A percentile compares a stretch with the other conserved stretches of the same genome.
These are phyloP conservation scores for Muscicapa comitata DNA, from an alignment of 2,797 vertebrate genomes.

Conservation along the genomic window DNA sequence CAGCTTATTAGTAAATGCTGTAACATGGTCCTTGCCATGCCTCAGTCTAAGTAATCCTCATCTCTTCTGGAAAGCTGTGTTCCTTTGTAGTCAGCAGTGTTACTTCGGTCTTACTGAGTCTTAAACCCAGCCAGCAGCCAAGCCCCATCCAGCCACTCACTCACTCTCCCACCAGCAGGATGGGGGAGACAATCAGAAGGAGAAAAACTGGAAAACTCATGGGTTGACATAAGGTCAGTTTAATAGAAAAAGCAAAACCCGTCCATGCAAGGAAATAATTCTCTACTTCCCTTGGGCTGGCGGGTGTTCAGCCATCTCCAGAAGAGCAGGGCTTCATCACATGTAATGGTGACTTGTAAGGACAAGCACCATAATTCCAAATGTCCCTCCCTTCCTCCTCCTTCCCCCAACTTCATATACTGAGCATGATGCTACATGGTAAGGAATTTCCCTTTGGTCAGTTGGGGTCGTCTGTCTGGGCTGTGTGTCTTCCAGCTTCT, in stretches of 20 bases:
- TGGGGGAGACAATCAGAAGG: rapidly evolving
- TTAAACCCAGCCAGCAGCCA: not conserved
- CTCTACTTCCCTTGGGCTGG: not conserved
- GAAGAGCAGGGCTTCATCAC: not conserved
- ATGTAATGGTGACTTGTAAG: rapidly evolving
- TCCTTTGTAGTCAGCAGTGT: not conserved
- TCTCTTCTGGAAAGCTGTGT: not conserved
- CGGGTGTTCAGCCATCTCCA: not conserved
- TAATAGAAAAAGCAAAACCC: not conserved
- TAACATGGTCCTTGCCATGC: not conserved
- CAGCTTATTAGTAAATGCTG: not conserved
- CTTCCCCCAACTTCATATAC: not conserved
- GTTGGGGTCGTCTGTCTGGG: not conserved
- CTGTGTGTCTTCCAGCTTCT: not conserved
- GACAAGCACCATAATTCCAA: not conserved
- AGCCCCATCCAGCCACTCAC: rapidly evolving
- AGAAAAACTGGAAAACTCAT: not conserved
- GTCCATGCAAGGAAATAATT: not conserved
- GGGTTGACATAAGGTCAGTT: not conserved
- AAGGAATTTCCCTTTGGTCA: not conserved
- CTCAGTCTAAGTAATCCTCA: not conserved
- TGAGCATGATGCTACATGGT: not conserved
- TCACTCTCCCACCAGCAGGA: not conserved
- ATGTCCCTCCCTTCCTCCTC: not conserved
- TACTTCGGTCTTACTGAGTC: not conserved